These are phyloP conservation scores for Diphyllodes magnificus DNA, from an alignment of 2,113 vertebrate species.

Conservation along the genomic window DNA sequence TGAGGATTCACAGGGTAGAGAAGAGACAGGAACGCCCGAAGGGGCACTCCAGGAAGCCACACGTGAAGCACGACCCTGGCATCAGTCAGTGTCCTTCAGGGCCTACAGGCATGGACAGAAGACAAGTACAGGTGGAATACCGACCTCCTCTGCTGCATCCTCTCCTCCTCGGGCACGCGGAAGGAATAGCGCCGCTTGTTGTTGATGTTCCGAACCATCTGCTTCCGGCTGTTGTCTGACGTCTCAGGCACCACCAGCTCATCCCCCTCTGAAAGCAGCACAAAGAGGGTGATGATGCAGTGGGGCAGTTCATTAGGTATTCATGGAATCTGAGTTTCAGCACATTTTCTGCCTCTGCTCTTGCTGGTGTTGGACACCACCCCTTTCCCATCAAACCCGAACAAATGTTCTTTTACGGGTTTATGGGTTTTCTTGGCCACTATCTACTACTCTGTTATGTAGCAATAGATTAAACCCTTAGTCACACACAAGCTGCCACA, in stretches of 20 bases:
- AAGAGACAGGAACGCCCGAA: background rate
- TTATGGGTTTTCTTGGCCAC: background rate
- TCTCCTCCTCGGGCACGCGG: slow-evolving; percentile 93
- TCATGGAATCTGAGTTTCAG: background rate
- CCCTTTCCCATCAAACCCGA: background rate
- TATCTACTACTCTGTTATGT: background rate
- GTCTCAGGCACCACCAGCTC: slow-evolving; percentile 96
- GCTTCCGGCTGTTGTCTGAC: slow-evolving; percentile 96
- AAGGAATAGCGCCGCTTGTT: slow-evolving; percentile 97
- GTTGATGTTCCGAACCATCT: slow-evolving; percentile 96
- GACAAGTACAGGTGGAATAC: slow-evolving; percentile 1
- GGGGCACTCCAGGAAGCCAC: background rate
- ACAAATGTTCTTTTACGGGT: background rate
- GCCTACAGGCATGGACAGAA: background rate
- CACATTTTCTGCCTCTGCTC: background rate
- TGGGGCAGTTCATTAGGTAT: background rate
- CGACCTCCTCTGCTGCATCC: slow-evolving; percentile 94
- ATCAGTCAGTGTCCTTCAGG: background rate
- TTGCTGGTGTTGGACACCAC: background rate
- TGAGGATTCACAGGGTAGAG: background rate
- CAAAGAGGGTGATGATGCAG: background rate
- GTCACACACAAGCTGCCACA: background rate
- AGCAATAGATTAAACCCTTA: background rate
- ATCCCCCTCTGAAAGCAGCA: slow-evolving; percentile 85
- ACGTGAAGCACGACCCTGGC: background rate